phyloP scores from a whole-genome alignment of 2,888 invertebrate genomes.

The Dryobotodes eremita region DNA sequence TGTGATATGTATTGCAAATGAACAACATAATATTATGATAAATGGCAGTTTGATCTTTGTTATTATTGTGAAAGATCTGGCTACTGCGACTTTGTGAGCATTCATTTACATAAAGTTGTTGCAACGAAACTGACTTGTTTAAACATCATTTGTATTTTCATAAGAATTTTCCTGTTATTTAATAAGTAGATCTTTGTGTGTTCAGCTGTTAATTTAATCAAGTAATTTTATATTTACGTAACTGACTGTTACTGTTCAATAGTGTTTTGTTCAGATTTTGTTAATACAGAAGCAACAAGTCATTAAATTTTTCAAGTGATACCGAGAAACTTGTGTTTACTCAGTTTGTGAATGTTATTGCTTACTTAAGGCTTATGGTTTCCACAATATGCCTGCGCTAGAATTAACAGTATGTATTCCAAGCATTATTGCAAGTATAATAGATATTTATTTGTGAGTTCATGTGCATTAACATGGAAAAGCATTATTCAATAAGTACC shows the following conservation, averaged over 20 bases:
- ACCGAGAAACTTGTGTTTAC: neutral
- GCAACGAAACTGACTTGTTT: neutral
- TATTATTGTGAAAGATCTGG: conserved; percentile 24
- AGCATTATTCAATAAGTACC: neutral
- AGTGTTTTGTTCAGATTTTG: conserved; percentile 8
- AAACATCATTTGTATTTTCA: conserved; percentile 1
- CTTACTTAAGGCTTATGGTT: neutral
- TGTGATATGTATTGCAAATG: conserved; percentile 10
- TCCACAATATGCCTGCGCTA: conserved; percentile 18
- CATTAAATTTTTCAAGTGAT: neutral
- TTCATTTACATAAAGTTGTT: conserved; percentile 35
- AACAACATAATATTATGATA: conserved; percentile 10
- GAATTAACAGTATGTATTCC: conserved; percentile 27
- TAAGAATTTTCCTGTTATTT: neutral
- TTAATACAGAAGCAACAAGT: neutral
- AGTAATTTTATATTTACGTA: neutral
- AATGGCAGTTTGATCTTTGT: conserved; percentile 1
- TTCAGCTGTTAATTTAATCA: neutral
- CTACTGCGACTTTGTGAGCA: conserved; percentile 1
- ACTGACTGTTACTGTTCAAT: neutral
- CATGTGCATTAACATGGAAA: neutral
- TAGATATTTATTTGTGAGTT: neutral
- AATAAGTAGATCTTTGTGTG: neutral
- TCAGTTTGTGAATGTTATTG: conserved; percentile 24
- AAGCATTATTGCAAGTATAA: neutral